Evolutionary conservation across 2,888 invertebrate genomes (phyloP).

Genomic region (Latheticus oryzae): DNA sequence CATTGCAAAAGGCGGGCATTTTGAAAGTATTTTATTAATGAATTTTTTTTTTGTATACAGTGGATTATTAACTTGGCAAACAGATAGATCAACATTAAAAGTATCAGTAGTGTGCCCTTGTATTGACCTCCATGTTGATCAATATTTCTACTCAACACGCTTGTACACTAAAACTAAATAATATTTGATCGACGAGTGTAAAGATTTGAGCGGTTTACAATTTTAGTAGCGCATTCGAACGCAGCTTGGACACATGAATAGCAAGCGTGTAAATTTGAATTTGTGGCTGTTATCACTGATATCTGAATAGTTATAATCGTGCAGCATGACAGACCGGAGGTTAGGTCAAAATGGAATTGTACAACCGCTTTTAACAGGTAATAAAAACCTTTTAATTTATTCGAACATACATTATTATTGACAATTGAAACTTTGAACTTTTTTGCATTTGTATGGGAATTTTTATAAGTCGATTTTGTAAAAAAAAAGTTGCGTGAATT

Average conservation of each 20-base stretch:
- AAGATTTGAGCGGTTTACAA: constrained; percentile 38
- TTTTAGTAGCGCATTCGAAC: constrained; percentile 39
- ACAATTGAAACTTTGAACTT: no score
- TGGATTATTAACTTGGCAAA: no score
- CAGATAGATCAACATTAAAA: no score
- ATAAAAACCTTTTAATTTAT: constrained; percentile 47
- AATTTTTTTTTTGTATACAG: no score
- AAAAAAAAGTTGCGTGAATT: background rate
- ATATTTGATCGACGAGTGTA: constrained; percentile 39
- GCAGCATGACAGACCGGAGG: constrained; percentile 57
- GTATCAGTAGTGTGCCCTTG: no score
- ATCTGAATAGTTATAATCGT: constrained; percentile 45
- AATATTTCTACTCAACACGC: constrained; percentile 40
- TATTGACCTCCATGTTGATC: constrained; percentile 40
- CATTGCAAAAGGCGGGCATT: no score
- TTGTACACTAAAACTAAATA: constrained; percentile 34
- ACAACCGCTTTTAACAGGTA: constrained; percentile 91
- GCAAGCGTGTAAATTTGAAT: no score
- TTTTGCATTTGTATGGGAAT: no score
- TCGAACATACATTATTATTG: background rate
- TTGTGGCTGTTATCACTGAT: constrained; percentile 33
- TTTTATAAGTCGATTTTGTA: no score
- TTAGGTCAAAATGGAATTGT: constrained; percentile 84
- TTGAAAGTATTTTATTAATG: no score
- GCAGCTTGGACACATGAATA: constrained; percentile 29